Evolutionary conservation across 2,888 invertebrate genomes (phyloP).

Genomic region (Hydropsyche betteni): DNA sequence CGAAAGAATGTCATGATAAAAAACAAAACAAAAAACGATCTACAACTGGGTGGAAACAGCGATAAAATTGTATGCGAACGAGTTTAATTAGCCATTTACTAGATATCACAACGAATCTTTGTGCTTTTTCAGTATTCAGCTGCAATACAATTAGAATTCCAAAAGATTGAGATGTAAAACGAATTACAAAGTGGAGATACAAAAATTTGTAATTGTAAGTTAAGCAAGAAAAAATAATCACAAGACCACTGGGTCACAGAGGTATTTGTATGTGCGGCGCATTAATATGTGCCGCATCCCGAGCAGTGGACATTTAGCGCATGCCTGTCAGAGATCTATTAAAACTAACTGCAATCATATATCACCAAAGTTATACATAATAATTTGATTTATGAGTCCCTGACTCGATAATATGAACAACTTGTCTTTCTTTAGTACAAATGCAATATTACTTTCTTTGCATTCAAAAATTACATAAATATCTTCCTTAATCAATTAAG

Average conservation of each 20-base stretch:
- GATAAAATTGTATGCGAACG: not conserved
- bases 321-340: constrained; percentile 31
- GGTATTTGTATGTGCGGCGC: constrained; percentile 43
- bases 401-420: constrained; percentile 34
- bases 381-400: constrained; percentile 22
- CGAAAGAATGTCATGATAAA: constrained; percentile 23
- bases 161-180: not conserved
- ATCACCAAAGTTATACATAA: constrained; percentile 28
- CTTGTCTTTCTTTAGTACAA: constrained; percentile 36
- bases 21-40: not conserved
- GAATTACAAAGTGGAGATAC: not conserved
- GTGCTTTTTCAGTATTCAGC: constrained; percentile 11
- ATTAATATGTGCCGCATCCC: constrained; percentile 35
- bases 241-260: constrained; percentile 52
- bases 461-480: constrained; percentile 37
- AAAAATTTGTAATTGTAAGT: constrained; percentile 52
- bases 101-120: constrained; percentile 28
- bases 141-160: too few relatives aligned
- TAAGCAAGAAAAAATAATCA: constrained; percentile 54
- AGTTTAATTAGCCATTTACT: constrained; percentile 20
- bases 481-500: constrained; percentile 36
- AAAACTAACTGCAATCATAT: constrained; percentile 35
- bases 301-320: constrained; percentile 34
- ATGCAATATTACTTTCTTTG: constrained; percentile 33
- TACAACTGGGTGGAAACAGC: not conserved